These are phyloP conservation scores for Ischnura elegans DNA, from an alignment of 2,888 invertebrate genomes.

Conservation along the genomic window DNA sequence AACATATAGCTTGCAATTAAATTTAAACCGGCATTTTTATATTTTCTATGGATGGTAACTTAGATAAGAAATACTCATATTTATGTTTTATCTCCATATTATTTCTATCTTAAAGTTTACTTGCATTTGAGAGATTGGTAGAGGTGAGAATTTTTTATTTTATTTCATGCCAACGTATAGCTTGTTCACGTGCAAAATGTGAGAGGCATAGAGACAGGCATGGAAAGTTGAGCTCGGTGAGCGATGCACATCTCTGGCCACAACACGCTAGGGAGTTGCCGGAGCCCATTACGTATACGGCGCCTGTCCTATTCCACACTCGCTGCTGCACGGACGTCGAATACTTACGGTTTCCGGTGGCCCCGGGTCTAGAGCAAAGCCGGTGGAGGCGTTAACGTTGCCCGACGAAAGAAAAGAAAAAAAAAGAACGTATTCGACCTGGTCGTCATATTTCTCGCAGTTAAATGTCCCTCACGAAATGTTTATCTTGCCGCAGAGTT, in stretches of 20 bases:
- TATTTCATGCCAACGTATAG: too few relatives aligned
- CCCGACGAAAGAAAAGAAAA: not conserved
- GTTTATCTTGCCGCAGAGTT: not conserved
- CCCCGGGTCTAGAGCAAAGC: not conserved
- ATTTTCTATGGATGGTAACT: too few relatives aligned
- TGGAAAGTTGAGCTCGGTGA: not conserved
- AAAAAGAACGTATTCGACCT: not conserved
- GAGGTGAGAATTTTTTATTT: too few relatives aligned
- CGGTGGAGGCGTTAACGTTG: not conserved
- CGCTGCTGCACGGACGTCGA: not conserved
- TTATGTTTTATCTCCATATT: too few relatives aligned
- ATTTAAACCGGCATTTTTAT: too few relatives aligned
- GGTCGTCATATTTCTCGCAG: not conserved
- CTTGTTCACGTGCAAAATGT: not conserved
- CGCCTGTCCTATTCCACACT: not conserved
- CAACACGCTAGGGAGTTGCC: not conserved
- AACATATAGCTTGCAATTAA: too few relatives aligned
- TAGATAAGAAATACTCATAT: too few relatives aligned
- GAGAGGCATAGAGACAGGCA: not conserved
- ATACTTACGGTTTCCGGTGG: conserved; percentile 3
- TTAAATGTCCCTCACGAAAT: not conserved
- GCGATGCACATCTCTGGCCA: conserved; percentile 2
- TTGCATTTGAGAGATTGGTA: too few relatives aligned
- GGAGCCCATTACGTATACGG: conserved; percentile 1
- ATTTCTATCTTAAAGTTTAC: too few relatives aligned